These are phyloP conservation scores for Lithobates pipiens DNA, from an alignment of 2,797 vertebrate genomes.

Conservation along the genomic window DNA sequence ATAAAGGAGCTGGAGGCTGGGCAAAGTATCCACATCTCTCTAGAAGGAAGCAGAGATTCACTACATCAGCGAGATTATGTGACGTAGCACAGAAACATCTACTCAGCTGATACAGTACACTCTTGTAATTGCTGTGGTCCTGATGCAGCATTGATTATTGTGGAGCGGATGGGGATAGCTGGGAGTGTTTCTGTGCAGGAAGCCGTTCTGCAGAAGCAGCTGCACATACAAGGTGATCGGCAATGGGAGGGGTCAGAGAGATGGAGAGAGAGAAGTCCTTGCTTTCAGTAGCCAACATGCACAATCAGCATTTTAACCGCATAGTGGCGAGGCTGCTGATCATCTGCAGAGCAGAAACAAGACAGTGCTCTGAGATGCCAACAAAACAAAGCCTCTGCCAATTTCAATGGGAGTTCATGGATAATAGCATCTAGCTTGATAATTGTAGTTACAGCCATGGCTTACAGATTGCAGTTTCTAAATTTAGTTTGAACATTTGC, in stretches of 20 bases:
- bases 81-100: constrained; percentile 59
- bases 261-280: constrained; percentile 62
- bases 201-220: constrained; percentile 71
- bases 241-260: constrained; percentile 49
- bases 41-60: constrained; percentile 76
- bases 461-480: neutral
- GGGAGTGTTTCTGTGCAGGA: constrained; percentile 74
- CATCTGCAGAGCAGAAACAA: constrained; percentile 58
- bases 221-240: constrained; percentile 72
- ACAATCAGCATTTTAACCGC: constrained; percentile 73
- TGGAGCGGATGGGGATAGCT: constrained; percentile 72
- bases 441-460: neutral
- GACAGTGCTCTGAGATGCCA: constrained; percentile 52
- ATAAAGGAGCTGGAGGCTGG: constrained; percentile 91
- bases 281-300: constrained; percentile 70
- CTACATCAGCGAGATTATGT: constrained; percentile 63
- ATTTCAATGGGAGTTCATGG: constrained; percentile 43
- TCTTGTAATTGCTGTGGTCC: constrained; percentile 32
- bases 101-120: constrained; percentile 61
- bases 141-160: constrained; percentile 70
- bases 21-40: constrained; percentile 94
- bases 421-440: neutral
- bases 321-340: constrained; percentile 56
- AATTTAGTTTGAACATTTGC: neutral
- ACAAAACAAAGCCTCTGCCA: constrained; percentile 56